phyloP scores from a whole-genome alignment of 2,113 vertebrate species.

The Trogon melanurus region DNA sequence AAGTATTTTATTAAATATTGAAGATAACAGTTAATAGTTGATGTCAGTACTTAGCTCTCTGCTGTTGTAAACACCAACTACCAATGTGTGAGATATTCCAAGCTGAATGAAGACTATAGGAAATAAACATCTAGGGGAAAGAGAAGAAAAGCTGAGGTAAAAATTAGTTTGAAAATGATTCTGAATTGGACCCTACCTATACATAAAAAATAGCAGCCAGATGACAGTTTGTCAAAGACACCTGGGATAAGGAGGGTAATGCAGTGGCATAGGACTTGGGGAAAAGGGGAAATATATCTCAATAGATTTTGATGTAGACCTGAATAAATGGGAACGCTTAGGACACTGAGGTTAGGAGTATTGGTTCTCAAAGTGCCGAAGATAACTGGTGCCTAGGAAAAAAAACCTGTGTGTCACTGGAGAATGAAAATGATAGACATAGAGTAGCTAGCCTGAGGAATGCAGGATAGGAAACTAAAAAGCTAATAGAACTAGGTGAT shows the following conservation, averaged over 20 bases:
- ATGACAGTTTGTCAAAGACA: not conserved
- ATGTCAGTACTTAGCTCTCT: not conserved
- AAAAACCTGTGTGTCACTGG: fast-evolving
- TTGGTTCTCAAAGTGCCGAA: not conserved
- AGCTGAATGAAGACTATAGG: not conserved
- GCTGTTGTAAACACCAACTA: not conserved
- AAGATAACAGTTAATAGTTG: not conserved
- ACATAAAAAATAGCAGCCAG: not conserved
- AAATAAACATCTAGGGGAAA: not conserved
- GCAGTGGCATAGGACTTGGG: not conserved
- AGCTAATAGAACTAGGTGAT: not conserved
- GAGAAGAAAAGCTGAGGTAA: not conserved
- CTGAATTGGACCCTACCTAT: not conserved
- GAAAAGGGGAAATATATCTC: not conserved
- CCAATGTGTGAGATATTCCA: not conserved
- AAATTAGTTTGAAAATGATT: not conserved
- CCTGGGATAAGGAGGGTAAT: not conserved
- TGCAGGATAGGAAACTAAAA: not conserved
- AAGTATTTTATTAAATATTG: not conserved
- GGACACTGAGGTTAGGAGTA: not conserved
- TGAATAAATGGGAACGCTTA: not conserved
- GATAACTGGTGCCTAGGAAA: not conserved
- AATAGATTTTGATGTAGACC: not conserved
- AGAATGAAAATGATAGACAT: not conserved
- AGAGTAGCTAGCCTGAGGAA: not conserved